Evolutionary conservation across 1,140 invertebrate species (phyloP).

Genomic region (Achatina immaculata): DNA sequence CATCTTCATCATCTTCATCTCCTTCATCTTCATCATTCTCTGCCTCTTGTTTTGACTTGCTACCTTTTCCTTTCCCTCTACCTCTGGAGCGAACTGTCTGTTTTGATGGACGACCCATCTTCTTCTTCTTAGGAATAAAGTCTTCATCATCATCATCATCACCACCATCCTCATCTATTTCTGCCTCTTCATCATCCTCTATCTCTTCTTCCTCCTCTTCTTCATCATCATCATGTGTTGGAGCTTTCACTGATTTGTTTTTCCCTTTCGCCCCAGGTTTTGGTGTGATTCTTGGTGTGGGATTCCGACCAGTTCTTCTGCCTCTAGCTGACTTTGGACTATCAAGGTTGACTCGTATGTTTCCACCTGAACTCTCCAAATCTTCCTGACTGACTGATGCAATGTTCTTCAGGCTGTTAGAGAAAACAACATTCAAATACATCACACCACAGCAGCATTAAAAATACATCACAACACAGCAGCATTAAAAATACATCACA

Average conservation of each 20-base stretch:
- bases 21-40: conserved; percentile 17
- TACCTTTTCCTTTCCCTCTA: conserved; percentile 1
- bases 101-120: not conserved
- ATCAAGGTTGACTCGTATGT: not conserved
- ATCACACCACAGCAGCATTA: no score
- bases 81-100: not conserved
- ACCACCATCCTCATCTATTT: not conserved
- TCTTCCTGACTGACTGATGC: not conserved
- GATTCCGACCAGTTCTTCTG: not conserved
- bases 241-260: not conserved
- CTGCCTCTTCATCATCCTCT: not conserved
- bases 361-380: no score
- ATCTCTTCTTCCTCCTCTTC: conserved; percentile 2
- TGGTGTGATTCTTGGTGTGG: not conserved
- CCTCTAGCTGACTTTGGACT: not conserved
- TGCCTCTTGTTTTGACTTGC: not conserved
- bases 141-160: conserved; percentile 26
- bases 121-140: conserved; percentile 19
- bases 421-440: not conserved
- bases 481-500: no score
- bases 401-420: not conserved
- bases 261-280: not conserved
- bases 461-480: no score
- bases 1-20: not conserved
- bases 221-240: not conserved